Base-by-base conservation (phyloP, 2,113 vertebrate genomes). In the Plestiodon gilberti region DNA sequence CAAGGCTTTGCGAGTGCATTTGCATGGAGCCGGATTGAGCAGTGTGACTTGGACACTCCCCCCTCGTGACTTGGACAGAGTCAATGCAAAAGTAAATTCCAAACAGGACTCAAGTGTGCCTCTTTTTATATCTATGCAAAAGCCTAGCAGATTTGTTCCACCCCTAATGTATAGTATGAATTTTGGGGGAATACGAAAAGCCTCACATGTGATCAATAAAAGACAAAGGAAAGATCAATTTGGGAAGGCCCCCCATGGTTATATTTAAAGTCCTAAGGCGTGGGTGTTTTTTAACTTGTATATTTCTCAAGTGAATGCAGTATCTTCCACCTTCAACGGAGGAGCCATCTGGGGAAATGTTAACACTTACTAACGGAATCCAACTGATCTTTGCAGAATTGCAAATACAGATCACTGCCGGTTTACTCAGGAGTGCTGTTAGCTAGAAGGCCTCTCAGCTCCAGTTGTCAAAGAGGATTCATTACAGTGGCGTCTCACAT, bases 401-500 rank as follows among this genome's bases (percentile, higher is more conserved):
- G 90, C 91, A 94, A 91, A 89, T 82, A 90, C 73, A 92, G 84
- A 82, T 85, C 62, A 70, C 33, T 90, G 30, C 70, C 35, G 90
- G 28, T 88, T 94, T 94, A 85, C 92, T 93, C 92, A 48, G 76
- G 95, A 91, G 89, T 48, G 30, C 91, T 88, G 78, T 94, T 89
- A 95, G 61, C 79, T 23, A 83, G 1, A 78, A 90, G 84, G 89
- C 89, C 91, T 96, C 93, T 86, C 67, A 89, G 92, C 94, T 94
- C 87, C 82, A 91, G 57, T 86, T 93, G 92, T 92, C 93, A 90
- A 91, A 93, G 91, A 96, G 94, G 90, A 92, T 92, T 93, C 92
- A 90, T 94, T 95, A 93, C 75, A 40, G 78, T 88, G 81, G 88
- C 86, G 87, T 90, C 92, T 92, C 76, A 1, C 77, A 88, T 43